A percentile compares a stretch with the other conserved stretches of the same genome.
phyloP scores from a whole-genome alignment of 2,888 invertebrate species.

The Anorthoa munda region DNA sequence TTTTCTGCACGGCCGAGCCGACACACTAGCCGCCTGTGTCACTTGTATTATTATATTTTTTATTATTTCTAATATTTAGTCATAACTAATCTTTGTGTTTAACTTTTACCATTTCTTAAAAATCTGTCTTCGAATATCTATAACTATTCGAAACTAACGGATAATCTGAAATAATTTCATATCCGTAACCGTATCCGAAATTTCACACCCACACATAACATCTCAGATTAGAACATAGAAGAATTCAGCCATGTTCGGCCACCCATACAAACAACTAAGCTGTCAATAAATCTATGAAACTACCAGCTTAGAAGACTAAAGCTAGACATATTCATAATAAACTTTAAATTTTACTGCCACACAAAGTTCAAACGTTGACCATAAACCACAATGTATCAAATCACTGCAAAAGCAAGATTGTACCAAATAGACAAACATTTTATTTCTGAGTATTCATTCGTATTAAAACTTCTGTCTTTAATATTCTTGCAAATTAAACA shows the following conservation, averaged over 20 bases:
- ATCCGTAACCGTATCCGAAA: too few species aligned
- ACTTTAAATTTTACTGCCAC: slow-evolving; percentile 5
- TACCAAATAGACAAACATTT: slow-evolving; percentile 1
- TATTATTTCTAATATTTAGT: too few species aligned
- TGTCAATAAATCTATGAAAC: slow-evolving; percentile 14
- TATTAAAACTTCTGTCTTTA: slow-evolving; percentile 14
- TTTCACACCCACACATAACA: too few species aligned
- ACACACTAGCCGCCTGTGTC: too few species aligned
- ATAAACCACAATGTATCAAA: slow-evolving; percentile 46
- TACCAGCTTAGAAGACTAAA: not conserved
- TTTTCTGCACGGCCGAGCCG: too few species aligned
- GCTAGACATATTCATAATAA: slow-evolving; percentile 4
- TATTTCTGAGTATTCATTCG: slow-evolving; percentile 27
- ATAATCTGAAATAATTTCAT: too few species aligned
- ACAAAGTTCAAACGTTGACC: slow-evolving; percentile 30
- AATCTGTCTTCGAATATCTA: too few species aligned
- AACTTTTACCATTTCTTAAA: too few species aligned
- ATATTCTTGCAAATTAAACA: slow-evolving; percentile 9
- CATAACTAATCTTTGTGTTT: too few species aligned
- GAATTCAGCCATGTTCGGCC: not conserved
- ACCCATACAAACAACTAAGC: not conserved
- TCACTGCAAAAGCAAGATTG: slow-evolving; percentile 21
- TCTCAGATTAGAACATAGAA: not conserved
- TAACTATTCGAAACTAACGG: too few species aligned
- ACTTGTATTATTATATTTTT: too few species aligned